Percentiles rank a stretch among this genome's conserved stretches.
phyloP scores from a whole-genome alignment of 64 coral and sea anemone species.

The Trachythela sp. region DNA sequence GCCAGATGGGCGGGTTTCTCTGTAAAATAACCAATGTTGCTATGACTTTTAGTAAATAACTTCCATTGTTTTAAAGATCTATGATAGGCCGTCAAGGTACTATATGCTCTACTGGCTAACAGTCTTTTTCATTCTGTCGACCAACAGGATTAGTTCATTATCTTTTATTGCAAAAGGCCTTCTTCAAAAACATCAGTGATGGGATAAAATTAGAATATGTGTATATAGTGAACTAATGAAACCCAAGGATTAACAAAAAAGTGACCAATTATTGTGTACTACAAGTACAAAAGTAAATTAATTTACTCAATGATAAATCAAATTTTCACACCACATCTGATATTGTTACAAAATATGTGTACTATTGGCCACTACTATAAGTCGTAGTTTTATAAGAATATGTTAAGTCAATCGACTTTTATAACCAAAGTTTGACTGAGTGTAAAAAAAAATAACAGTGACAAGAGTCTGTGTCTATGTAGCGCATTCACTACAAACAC shows the following conservation, averaged over 20 bases:
- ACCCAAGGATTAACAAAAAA: neutral
- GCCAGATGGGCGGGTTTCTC: neutral
- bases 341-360: no score
- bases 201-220: no score
- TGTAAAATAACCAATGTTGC: neutral
- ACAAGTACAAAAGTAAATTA: no score
- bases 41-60: neutral
- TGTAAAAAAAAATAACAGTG: neutral
- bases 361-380: no score
- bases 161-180: neutral
- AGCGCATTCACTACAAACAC: neutral
- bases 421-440: neutral
- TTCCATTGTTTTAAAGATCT: constrained; percentile 35
- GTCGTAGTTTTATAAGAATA: no score
- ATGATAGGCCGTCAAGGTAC: neutral
- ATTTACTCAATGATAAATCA: no score
- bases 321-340: no score
- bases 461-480: neutral
- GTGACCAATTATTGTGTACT: no score
- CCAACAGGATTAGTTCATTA: neutral
- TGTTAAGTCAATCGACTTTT: neutral
- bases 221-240: no score
- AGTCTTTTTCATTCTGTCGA: constrained; percentile 14
- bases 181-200: neutral
- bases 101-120: neutral